Percentiles rank a stretch among this genome's conserved stretches.
phyloP scores from a whole-genome alignment of 1,140 invertebrate genomes.

The Drosophila lacteicornis region DNA sequence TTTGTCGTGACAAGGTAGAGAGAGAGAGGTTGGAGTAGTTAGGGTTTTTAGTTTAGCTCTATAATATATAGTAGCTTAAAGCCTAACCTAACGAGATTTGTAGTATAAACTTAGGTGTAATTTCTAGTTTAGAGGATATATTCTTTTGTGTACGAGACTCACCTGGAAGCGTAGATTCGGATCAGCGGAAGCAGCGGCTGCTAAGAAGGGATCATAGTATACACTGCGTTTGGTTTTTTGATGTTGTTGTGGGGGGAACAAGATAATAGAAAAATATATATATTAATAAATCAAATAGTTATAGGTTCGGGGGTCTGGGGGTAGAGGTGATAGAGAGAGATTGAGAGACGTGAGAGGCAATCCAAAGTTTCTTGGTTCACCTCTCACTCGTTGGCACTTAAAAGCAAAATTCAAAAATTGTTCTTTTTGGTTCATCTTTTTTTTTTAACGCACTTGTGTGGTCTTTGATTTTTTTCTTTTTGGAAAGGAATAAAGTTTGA shows the following conservation, averaged over 20 bases:
- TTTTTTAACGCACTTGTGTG: constrained; percentile 80
- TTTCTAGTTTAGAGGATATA: not conserved
- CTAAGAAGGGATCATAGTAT: constrained; percentile 98
- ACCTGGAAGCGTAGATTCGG: constrained; percentile 95
- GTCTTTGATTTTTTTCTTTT: constrained; percentile 32
- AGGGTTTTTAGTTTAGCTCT: constrained; percentile 34
- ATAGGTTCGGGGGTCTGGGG: not conserved
- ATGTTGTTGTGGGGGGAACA: constrained; percentile 21
- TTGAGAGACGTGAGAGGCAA: constrained; percentile 8
- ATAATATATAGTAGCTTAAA: constrained; percentile 42
- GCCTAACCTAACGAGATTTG: not conserved
- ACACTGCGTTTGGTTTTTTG: constrained; percentile 87
- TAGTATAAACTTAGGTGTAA: constrained; percentile 9
- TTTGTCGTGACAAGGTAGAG: constrained; percentile 25
- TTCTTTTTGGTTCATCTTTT: constrained; percentile 42
- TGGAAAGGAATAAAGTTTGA: constrained; percentile 19
- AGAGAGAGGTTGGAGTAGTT: not conserved
- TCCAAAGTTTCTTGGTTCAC: constrained; percentile 5
- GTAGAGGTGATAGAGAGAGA: constrained; percentile 17
- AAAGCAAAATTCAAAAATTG: constrained; percentile 82
- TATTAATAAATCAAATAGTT: constrained; percentile 57
- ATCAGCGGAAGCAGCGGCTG: constrained; percentile 91
- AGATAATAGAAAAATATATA: constrained; percentile 74
- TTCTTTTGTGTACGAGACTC: constrained; percentile 34
- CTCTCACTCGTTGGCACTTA: constrained; percentile 60